A percentile compares a stretch with the other conserved stretches of the same genome.
Conservation (phyloP, 2,113 vertebrate genomes). For the Aptenodytes patagonicus region DNA sequence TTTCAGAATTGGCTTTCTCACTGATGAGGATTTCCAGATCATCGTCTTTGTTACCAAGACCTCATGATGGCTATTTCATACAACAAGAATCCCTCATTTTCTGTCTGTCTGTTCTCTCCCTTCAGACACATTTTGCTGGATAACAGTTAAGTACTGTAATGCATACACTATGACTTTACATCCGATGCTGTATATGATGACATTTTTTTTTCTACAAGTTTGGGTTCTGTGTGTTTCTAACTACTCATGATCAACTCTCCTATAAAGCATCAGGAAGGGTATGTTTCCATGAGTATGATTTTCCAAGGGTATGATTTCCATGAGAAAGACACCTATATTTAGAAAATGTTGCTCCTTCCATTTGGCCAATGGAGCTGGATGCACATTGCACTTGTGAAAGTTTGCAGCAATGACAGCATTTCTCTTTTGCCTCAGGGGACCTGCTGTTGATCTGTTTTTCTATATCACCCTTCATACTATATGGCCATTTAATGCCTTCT, state of each 20-base stretch:
- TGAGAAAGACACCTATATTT: background rate
- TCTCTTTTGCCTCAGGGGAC: background rate
- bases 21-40: background rate
- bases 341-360: background rate
- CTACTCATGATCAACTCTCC: background rate
- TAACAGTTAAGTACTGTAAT: background rate
- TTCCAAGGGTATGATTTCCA: background rate
- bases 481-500: background rate
- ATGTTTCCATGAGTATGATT: background rate
- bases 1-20: background rate
- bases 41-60: background rate
- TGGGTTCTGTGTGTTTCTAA: background rate
- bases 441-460: background rate
- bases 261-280: background rate
- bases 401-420: background rate
- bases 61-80: background rate
- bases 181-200: background rate
- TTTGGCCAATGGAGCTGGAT: background rate
- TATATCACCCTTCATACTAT: background rate
- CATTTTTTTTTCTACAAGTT: background rate
- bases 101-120: background rate
- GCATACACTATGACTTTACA: background rate
- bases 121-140: background rate
- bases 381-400: background rate
- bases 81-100: background rate